Conservation (phyloP, 2,888 invertebrate genomes). For the Tetranychus piercei region DNA sequence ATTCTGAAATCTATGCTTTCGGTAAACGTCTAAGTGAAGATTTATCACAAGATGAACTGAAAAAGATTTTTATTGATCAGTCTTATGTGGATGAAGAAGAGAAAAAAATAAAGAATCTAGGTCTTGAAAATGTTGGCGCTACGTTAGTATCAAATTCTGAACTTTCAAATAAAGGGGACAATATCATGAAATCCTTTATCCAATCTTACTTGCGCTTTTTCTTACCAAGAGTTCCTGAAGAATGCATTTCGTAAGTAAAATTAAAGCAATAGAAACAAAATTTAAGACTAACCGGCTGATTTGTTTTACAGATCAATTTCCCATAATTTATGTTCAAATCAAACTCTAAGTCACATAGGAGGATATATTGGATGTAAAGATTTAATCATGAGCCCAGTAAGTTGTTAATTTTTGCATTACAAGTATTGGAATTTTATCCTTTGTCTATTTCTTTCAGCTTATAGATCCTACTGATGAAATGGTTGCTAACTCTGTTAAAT, state of each 20-base stretch:
- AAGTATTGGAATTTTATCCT: background rate
- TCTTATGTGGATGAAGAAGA: conserved; percentile 56
- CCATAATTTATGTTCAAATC: conserved; percentile 46
- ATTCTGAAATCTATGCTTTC: conserved; percentile 71
- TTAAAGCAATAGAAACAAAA: background rate
- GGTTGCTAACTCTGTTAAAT: conserved; percentile 53
- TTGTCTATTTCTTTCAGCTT: conserved; percentile 39
- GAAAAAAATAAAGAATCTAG: conserved; percentile 47
- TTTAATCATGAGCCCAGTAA: conserved; percentile 55
- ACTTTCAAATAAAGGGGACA: conserved; percentile 48
- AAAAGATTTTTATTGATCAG: conserved; percentile 56
- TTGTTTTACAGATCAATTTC: conserved; percentile 39
- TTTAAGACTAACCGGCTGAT: conserved; percentile 4
- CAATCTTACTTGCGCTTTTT: conserved; percentile 48
- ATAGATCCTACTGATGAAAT: conserved; percentile 31
- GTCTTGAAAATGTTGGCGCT: conserved; percentile 38
- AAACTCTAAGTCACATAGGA: conserved; percentile 51
- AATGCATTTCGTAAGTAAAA: conserved; percentile 44
- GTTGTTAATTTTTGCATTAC: conserved; percentile 30
- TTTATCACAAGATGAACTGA: conserved; percentile 49
- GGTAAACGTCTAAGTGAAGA: conserved; percentile 63
- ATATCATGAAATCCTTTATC: conserved; percentile 47
- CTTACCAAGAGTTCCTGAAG: conserved; percentile 52
- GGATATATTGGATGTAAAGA: conserved; percentile 60
- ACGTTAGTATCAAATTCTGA: conserved; percentile 48